These are phyloP conservation scores for Gavia stellata DNA, from an alignment of 2,113 vertebrate species.

Conservation along the genomic window DNA sequence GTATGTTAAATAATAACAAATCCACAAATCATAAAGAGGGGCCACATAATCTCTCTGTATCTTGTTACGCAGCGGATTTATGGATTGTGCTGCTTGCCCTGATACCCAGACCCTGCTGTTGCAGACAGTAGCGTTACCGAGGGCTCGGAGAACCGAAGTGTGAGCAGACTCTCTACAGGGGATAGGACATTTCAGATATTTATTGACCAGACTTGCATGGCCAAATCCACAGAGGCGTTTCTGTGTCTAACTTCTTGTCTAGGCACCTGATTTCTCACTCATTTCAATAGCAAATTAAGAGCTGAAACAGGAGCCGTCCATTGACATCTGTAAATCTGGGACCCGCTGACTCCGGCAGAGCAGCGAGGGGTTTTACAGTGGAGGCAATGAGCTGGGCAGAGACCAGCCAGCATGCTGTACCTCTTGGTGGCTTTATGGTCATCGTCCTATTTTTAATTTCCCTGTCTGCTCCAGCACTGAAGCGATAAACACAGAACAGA, in stretches of 20 bases:
- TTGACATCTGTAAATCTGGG: not conserved
- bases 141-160: accelerated
- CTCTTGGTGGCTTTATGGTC: not conserved
- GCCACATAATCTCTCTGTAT: not conserved
- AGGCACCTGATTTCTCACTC: not conserved
- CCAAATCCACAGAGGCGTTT: not conserved
- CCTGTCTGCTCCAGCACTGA: not conserved
- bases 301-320: not conserved
- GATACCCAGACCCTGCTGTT: not conserved
- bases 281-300: not conserved
- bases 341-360: accelerated
- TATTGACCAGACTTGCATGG: not conserved
- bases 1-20: not conserved
- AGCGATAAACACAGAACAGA: not conserved
- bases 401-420: not conserved
- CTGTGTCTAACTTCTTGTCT: not conserved
- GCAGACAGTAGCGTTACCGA: not conserved
- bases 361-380: not conserved
- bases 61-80: not conserved
- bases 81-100: not conserved
- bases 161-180: not conserved
- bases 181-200: not conserved
- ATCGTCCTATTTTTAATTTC: not conserved
- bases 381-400: not conserved
- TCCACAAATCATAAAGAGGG: not conserved